phyloP scores from a whole-genome alignment of 2,113 vertebrate genomes.

The Rostratula benghalensis region DNA sequence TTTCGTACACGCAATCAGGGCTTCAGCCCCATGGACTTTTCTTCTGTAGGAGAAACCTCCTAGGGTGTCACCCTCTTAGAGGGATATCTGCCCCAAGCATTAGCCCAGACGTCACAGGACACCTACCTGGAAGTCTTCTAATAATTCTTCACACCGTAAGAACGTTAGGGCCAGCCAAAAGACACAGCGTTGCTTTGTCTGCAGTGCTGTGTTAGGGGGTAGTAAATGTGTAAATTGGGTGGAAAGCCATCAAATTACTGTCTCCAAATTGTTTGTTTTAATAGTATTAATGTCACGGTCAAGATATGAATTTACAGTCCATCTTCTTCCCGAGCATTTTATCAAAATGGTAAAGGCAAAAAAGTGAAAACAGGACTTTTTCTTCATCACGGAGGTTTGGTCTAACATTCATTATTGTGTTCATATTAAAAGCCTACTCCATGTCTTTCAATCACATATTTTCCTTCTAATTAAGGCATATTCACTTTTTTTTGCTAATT shows the following conservation, averaged over 20 bases:
- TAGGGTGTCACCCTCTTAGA: not conserved
- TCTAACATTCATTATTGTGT: conserved; percentile 29
- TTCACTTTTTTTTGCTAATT: conserved; percentile 83
- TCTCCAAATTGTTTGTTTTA: conserved; percentile 22
- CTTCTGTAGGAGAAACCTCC: not conserved
- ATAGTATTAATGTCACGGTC: not conserved
- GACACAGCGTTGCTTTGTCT: not conserved
- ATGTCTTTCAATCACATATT: conserved; percentile 75
- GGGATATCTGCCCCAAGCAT: not conserved
- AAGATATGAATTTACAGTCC: not conserved
- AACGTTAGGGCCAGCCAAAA: not conserved
- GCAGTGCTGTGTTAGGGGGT: not conserved
- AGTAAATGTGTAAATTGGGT: conserved; percentile 16
- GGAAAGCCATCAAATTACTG: not conserved
- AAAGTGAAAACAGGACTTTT: not conserved
- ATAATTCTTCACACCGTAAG: not conserved
- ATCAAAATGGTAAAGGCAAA: not conserved
- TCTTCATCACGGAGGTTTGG: not conserved
- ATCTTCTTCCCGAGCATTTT: not conserved
- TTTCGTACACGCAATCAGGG: not conserved
- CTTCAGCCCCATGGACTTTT: not conserved
- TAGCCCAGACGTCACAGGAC: not conserved
- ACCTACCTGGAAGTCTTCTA: not conserved
- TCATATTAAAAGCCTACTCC: conserved; percentile 57
- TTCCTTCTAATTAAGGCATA: conserved; percentile 78